phyloP scores from a whole-genome alignment of 2,113 vertebrate genomes.

The Nerophis lumbriciformis region DNA sequence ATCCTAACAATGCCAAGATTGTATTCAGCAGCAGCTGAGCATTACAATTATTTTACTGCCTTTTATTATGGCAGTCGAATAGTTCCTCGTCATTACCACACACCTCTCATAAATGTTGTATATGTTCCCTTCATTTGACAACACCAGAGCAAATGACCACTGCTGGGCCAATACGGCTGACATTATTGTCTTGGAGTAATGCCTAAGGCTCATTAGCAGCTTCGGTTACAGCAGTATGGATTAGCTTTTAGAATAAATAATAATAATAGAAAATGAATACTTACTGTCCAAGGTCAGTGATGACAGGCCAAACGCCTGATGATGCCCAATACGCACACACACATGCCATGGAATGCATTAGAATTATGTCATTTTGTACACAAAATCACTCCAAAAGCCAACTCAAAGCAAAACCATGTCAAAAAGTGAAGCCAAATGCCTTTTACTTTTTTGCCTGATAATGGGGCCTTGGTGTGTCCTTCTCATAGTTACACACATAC shows the following conservation, averaged over 20 bases:
- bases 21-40: not conserved
- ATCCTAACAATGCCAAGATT: not conserved
- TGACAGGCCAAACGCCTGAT: slow-evolving; percentile 33
- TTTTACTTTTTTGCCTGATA: slow-evolving; percentile 48
- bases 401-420: slow-evolving; percentile 41
- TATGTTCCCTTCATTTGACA: slow-evolving; percentile 1
- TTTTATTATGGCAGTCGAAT: slow-evolving; percentile 8
- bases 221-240: slow-evolving; percentile 36
- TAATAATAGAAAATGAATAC: slow-evolving; percentile 26
- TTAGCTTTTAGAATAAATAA: slow-evolving; percentile 27
- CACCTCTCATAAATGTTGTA: slow-evolving; percentile 4
- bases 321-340: slow-evolving; percentile 11
- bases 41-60: not conserved
- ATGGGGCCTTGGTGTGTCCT: slow-evolving; percentile 23
- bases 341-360: slow-evolving; percentile 24
- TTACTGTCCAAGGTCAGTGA: slow-evolving; percentile 40
- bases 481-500: slow-evolving; percentile 17
- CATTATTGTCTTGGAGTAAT: slow-evolving; percentile 31
- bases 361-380: slow-evolving; percentile 39
- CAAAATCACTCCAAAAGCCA: slow-evolving; percentile 15
- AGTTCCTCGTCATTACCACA: not conserved
- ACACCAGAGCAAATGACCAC: slow-evolving; percentile 12
- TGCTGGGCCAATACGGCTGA: slow-evolving; percentile 14
- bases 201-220: slow-evolving; percentile 43
- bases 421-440: slow-evolving; percentile 38